Base-by-base conservation (phyloP, 2,888 invertebrate species). In the Macrosoma leucophasiata region DNA sequence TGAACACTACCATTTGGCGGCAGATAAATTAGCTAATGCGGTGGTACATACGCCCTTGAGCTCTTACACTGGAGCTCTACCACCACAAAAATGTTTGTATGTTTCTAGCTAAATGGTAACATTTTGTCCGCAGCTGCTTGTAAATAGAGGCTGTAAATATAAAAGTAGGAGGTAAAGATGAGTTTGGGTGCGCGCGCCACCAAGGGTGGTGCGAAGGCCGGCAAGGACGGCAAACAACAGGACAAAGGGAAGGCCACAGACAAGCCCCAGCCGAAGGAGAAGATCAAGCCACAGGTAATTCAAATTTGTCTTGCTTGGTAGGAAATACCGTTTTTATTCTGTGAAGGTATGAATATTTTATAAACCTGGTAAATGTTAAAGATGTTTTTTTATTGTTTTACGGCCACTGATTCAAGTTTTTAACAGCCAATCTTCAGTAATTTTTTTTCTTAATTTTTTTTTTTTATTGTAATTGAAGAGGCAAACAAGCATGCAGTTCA, bases 111-210 rank as follows among this genome's bases (percentile, higher is more conserved):
- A n/a, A n/a, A n/a, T n/a, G n/a, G n/a, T n/a, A n/a, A n/a, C n/a
- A n/a, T 52, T 64, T 74, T 87, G 86, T 76, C 87, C 71, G n/a
- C 88, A 88, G 82, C 82, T 86, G 76, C 84, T 87, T 91, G 91
- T 91, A 91, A 87, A 91, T 91, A 91, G 88, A 87, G 86, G 87
- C 87, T 91, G 91, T 91, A 91, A 85, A 91, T 91, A 91, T 87
- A 88, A 87, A 58, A 68, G 75, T 73, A 79, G 75, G 71, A 67
- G 62, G 58, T 89, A 88, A 89, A 86, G 74, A 90, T 89, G 89
- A 89, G 89, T 86, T 87, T 89, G 85, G 87, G 86, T 71, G 87
- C 85, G 81, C 88, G 88, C 79, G 86, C 89, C 88, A 87, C 89
- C 87, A 86, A 88, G 70, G 88, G 89, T 86, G 89, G 89, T 75